These are phyloP conservation scores for Eunapius fragilis DNA, from an alignment of 37 sponge, comb jelly and placozoan species.

Conservation along the genomic window DNA sequence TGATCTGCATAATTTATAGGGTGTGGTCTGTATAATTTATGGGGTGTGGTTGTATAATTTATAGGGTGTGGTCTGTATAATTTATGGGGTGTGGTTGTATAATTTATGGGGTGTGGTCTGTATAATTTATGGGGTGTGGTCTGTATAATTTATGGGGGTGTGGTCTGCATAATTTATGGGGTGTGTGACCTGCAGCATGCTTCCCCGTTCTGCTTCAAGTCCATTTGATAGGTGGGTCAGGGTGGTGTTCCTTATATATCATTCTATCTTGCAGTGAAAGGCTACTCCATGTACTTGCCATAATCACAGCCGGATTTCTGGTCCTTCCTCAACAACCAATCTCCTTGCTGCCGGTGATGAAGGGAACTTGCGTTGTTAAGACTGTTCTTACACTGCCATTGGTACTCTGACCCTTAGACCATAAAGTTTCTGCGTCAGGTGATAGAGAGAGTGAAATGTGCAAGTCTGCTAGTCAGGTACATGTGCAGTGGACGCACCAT, in stretches of 20 bases:
- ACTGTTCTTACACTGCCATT: not conserved
- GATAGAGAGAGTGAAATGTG: not conserved
- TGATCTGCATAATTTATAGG: too few species aligned
- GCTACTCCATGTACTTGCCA: conserved; percentile 9
- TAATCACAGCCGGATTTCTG: conserved; percentile 16
- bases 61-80: too few species aligned
- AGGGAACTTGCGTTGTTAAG: not conserved
- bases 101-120: too few species aligned
- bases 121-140: too few species aligned
- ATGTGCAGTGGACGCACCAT: too few species aligned
- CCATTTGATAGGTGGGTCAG: not conserved
- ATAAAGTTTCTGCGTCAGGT: not conserved
- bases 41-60: too few species aligned
- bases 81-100: too few species aligned
- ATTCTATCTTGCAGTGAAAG: not conserved
- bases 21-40: too few species aligned
- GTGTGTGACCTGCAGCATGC: too few species aligned
- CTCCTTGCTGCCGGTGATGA: conserved; percentile 24
- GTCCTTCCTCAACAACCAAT: conserved; percentile 17
- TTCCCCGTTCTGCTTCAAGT: too few species aligned
- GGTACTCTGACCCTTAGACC: not conserved
- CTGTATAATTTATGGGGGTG: too few species aligned
- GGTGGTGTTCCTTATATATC: not conserved
- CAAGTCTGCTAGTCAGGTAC: conserved; percentile 9
- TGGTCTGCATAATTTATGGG: too few species aligned